Conservation (phyloP, 2,888 invertebrate species). For the Stomorhina lunata region DNA sequence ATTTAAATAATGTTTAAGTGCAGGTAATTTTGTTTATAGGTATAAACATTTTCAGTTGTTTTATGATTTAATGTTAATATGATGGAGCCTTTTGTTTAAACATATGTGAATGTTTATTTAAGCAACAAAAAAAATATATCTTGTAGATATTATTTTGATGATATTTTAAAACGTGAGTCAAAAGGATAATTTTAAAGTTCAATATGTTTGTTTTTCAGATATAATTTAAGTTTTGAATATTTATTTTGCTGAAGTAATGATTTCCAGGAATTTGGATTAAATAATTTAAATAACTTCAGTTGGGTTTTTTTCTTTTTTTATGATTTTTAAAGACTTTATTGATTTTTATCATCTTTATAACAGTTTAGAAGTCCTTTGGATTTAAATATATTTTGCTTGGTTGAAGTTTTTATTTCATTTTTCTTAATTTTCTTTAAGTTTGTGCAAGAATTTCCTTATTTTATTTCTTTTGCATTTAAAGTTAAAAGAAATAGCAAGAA, state of each 20-base stretch:
- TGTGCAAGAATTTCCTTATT: slow-evolving; percentile 15
- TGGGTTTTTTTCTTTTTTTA: too few relatives aligned
- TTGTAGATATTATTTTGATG: slow-evolving; percentile 50
- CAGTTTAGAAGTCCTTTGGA: too few relatives aligned
- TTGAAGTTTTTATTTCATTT: neutral
- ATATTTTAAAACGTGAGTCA: slow-evolving; percentile 61
- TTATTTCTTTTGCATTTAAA: neutral
- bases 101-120: slow-evolving; percentile 55
- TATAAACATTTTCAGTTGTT: slow-evolving; percentile 30
- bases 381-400: neutral
- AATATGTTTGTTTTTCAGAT: slow-evolving; percentile 44
- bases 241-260: slow-evolving; percentile 3
- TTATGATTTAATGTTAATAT: slow-evolving; percentile 64
- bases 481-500: neutral
- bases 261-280: neutral
- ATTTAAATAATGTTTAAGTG: slow-evolving; percentile 63
- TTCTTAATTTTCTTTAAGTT: neutral
- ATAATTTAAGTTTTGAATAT: neutral
- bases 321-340: too few relatives aligned
- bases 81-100: slow-evolving; percentile 17
- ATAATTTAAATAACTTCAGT: neutral
- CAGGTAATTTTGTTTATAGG: slow-evolving; percentile 60
- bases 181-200: slow-evolving; percentile 58
- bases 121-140: neutral
- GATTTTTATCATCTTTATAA: too few relatives aligned